Evolutionary conservation across 2,888 invertebrate genomes (phyloP).

Genomic region (Chloroclysta siterata): DNA sequence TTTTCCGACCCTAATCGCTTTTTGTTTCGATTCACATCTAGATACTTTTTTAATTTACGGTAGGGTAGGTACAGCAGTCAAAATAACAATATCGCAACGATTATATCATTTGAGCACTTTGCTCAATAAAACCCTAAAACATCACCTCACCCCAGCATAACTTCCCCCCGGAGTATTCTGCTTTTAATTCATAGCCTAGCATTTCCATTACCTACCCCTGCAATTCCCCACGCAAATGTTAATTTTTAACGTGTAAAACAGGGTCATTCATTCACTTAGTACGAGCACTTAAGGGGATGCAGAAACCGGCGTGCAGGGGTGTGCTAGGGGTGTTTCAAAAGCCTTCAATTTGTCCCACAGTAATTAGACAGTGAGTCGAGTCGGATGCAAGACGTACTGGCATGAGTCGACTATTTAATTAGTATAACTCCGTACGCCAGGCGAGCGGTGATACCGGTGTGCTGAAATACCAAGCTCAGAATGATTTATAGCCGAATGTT

Average conservation of each 20-base stretch:
- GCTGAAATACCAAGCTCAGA: not conserved
- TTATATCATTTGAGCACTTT: slow-evolving; percentile 18
- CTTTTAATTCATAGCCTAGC: slow-evolving; percentile 21
- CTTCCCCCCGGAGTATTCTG: slow-evolving; percentile 10
- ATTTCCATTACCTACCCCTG: slow-evolving; percentile 34
- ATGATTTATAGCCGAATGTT: slow-evolving; percentile 1
- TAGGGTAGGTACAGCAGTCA: no score
- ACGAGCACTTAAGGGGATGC: slow-evolving; percentile 45
- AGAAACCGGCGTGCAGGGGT: slow-evolving; percentile 39
- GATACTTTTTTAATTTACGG: slow-evolving; percentile 20
- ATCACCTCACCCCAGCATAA: slow-evolving; percentile 10
- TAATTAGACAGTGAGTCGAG: slow-evolving; percentile 61
- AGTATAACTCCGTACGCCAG: slow-evolving; percentile 32
- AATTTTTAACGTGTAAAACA: slow-evolving; percentile 42
- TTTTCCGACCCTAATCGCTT: slow-evolving; percentile 29
- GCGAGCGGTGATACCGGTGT: slow-evolving; percentile 14
- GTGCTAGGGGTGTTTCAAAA: slow-evolving; percentile 59
- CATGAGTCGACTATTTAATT: slow-evolving; percentile 46
- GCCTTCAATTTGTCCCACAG: slow-evolving; percentile 66
- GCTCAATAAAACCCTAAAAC: slow-evolving; percentile 10
- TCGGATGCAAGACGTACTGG: slow-evolving; percentile 42
- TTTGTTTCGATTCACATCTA: slow-evolving; percentile 20
- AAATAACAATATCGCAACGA: not conserved
- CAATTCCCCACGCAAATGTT: slow-evolving; percentile 39
- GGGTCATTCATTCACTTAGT: slow-evolving; percentile 48